Evolutionary conservation across 2,888 invertebrate species (phyloP).

Genomic region (Orthosia incerta): DNA sequence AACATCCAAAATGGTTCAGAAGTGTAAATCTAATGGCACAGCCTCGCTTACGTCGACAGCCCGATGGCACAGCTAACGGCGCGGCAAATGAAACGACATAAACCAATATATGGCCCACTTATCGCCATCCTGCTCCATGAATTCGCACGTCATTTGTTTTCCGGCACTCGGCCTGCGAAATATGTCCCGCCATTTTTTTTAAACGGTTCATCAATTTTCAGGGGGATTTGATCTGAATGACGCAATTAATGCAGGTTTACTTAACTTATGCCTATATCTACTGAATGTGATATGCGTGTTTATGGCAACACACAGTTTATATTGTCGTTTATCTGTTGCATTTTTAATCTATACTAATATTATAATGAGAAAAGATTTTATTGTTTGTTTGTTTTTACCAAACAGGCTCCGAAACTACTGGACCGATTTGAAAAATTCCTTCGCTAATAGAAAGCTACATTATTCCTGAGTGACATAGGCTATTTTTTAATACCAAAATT

Average conservation of each 20-base stretch:
- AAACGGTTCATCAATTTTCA: slow-evolving; percentile 1
- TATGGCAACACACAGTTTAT: no score
- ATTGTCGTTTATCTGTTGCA: no score
- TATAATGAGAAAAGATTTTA: no score
- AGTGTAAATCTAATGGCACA: slow-evolving; percentile 58
- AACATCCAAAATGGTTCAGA: slow-evolving; percentile 35
- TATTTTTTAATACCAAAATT: no score
- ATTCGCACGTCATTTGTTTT: slow-evolving; percentile 64
- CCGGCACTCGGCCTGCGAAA: slow-evolving; percentile 31
- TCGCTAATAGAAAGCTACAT: no score
- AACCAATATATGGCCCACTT: slow-evolving; percentile 65
- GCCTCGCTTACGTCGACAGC: slow-evolving; percentile 46
- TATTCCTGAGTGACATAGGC: no score
- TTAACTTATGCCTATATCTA: no score
- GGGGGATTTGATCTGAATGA: not conserved
- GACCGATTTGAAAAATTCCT: no score
- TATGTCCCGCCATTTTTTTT: slow-evolving; percentile 34
- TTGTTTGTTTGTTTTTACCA: no score
- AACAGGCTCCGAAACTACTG: no score
- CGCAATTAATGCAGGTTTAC: not conserved
- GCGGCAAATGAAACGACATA: slow-evolving; percentile 62
- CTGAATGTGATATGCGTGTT: no score
- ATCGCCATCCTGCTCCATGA: slow-evolving; percentile 52
- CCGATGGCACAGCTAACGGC: slow-evolving; percentile 47
- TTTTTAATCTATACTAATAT: no score